Conservation (phyloP, 1,140 invertebrate genomes). For the Tenebrio molitor region DNA sequence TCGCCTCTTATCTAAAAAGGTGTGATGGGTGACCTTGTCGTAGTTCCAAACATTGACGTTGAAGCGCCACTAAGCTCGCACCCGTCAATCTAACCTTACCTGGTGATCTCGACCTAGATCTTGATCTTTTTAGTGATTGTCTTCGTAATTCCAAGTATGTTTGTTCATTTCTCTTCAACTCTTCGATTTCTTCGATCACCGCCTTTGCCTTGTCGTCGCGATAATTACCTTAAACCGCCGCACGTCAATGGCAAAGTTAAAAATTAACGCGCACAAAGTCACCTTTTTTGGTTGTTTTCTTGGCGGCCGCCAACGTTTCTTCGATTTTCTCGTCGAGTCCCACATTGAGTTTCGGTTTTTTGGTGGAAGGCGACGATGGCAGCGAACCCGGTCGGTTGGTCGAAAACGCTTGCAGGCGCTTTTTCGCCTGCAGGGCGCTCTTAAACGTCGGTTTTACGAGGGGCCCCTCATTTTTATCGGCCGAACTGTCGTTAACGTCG, state of each 20-base stretch:
- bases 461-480: background rate
- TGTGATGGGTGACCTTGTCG: no score
- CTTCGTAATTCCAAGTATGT: background rate
- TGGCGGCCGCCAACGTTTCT: background rate
- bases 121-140: background rate
- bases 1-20: slow-evolving; percentile 4
- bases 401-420: slow-evolving; percentile 62
- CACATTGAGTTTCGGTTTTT: slow-evolving; percentile 52
- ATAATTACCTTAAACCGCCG: slow-evolving; percentile 48
- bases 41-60: background rate
- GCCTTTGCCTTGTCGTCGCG: slow-evolving; percentile 58
- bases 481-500: background rate
- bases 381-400: background rate
- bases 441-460: slow-evolving; percentile 48
- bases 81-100: background rate
- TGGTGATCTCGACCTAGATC: slow-evolving; percentile 22
- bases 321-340: slow-evolving; percentile 30
- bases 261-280: no score
- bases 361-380: slow-evolving; percentile 13
- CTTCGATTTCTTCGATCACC: slow-evolving; percentile 61
- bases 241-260: no score
- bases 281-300: slow-evolving; percentile 51
- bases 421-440: slow-evolving; percentile 59
- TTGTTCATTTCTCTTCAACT: slow-evolving; percentile 58
- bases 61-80: background rate